These are phyloP conservation scores for Psammodynastes pulverulentus DNA, from an alignment of 2,113 vertebrate species.

Conservation along the genomic window DNA sequence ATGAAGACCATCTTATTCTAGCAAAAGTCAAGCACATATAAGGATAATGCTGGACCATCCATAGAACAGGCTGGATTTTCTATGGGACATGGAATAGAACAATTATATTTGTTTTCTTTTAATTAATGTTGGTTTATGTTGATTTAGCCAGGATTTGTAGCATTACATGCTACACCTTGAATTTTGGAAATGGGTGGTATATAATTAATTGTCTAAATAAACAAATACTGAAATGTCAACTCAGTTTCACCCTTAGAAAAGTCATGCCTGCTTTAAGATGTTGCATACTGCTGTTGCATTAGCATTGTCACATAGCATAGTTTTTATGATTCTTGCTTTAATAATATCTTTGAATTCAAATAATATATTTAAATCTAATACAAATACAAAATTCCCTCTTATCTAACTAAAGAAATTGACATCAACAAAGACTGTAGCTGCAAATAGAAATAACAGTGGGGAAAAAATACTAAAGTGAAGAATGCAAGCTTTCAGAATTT, in stretches of 20 bases:
- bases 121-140: background rate
- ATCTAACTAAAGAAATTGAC: background rate
- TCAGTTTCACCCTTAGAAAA: background rate
- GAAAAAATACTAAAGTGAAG: background rate
- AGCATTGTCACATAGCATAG: background rate
- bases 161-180: background rate
- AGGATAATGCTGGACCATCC: background rate
- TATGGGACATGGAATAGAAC: too few relatives aligned
- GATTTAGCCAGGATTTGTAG: background rate
- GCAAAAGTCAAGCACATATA: background rate
- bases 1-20: too few relatives aligned
- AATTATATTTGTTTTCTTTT: background rate
- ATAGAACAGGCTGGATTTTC: background rate
- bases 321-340: background rate
- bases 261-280: background rate
- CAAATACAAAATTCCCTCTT: background rate
- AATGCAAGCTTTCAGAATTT: background rate
- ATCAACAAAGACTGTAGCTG: background rate
- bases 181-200: background rate
- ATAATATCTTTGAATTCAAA: background rate
- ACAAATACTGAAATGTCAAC: background rate
- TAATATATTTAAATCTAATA: background rate
- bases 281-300: background rate
- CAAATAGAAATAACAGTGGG: background rate
- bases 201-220: background rate